phyloP scores from a whole-genome alignment of 2,113 vertebrate species.

The Notarius lentiginosus region DNA sequence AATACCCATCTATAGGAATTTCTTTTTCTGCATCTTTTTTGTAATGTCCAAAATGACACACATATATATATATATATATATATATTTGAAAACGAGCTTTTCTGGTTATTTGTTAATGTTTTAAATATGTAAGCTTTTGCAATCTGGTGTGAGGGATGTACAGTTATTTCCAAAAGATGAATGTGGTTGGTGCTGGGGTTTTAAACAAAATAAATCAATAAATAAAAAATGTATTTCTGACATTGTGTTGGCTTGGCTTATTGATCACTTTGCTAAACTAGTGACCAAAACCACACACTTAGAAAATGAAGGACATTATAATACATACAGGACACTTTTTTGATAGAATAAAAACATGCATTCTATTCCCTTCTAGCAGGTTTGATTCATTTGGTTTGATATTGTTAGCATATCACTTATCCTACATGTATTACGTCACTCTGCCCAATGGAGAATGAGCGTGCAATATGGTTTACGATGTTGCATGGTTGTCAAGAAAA shows the following conservation, averaged over 20 bases:
- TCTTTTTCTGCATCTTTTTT: not conserved
- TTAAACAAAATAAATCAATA: constrained; percentile 22
- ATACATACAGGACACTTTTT: too few relatives aligned
- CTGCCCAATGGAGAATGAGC: too few relatives aligned
- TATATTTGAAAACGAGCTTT: constrained; percentile 25
- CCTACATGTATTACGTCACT: too few relatives aligned
- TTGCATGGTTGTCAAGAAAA: too few relatives aligned
- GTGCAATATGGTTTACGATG: too few relatives aligned
- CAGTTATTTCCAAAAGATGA: constrained; percentile 41
- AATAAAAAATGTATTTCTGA: constrained; percentile 30
- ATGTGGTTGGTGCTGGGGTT: constrained; percentile 54
- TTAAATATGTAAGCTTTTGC: constrained; percentile 28
- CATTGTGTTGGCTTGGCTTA: not conserved
- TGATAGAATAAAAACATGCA: too few relatives aligned
- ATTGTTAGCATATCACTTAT: too few relatives aligned
- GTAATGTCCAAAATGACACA: not conserved
- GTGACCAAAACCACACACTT: not conserved
- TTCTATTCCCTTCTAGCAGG: too few relatives aligned
- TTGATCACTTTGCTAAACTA: not conserved
- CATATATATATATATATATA: not conserved
- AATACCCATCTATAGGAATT: not conserved
- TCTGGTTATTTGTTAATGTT: constrained; percentile 29
- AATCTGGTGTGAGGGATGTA: constrained; percentile 39
- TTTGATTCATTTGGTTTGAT: too few relatives aligned
- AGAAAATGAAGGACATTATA: too few relatives aligned